Conservation (phyloP, 2,888 invertebrate genomes). For the Emesis russula region DNA sequence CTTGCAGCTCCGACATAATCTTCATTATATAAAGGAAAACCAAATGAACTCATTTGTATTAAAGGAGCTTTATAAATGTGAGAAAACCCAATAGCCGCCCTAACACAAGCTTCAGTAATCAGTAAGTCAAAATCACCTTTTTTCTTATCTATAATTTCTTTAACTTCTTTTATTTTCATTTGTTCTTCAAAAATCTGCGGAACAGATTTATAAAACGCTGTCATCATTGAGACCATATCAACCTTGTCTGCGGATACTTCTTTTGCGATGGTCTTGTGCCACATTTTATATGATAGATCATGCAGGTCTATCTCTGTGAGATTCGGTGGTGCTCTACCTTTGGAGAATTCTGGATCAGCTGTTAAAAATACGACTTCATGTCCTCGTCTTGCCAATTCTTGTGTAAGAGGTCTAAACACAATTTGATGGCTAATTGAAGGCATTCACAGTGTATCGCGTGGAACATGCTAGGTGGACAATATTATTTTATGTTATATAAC, state of each 20-base stretch:
- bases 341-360: slow-evolving; percentile 89
- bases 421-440: slow-evolving; percentile 91
- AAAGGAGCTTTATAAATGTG: slow-evolving; percentile 90
- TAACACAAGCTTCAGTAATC: slow-evolving; percentile 88
- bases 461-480: too few relatives aligned
- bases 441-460: slow-evolving; percentile 32
- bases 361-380: slow-evolving; percentile 92
- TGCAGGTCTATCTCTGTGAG: slow-evolving; percentile 91
- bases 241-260: slow-evolving; percentile 37
- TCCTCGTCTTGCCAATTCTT: slow-evolving; percentile 91
- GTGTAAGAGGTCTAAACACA: slow-evolving; percentile 90
- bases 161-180: slow-evolving; percentile 69
- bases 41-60: slow-evolving; percentile 90
- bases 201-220: slow-evolving; percentile 41
- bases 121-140: slow-evolving; percentile 89
- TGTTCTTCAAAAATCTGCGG: slow-evolving; percentile 77
- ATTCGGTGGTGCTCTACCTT: slow-evolving; percentile 90
- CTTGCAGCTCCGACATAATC: slow-evolving; percentile 86
- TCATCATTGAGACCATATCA: slow-evolving; percentile 40
- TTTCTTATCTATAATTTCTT: slow-evolving; percentile 67
- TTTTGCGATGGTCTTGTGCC: slow-evolving; percentile 54
- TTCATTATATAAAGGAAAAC: slow-evolving; percentile 61
- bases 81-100: slow-evolving; percentile 87
- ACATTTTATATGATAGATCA: slow-evolving; percentile 89
- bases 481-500: too few relatives aligned